A percentile compares a stretch with the other conserved stretches of the same genome.
Evolutionary conservation across 1,140 invertebrate genomes (phyloP).

Genomic region (Achroia grisella): DNA sequence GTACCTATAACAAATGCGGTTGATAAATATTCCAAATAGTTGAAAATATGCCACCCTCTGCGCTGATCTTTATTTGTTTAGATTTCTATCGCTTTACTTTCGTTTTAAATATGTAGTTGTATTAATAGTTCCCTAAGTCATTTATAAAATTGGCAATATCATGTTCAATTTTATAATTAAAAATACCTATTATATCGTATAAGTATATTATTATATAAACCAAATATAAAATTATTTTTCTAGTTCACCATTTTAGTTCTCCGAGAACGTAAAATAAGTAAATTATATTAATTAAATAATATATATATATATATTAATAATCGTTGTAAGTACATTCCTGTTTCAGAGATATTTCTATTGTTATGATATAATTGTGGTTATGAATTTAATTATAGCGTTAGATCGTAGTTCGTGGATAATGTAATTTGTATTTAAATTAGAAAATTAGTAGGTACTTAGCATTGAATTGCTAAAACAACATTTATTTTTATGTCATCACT

Average conservation of each 20-base stretch:
- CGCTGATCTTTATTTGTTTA: too few species aligned
- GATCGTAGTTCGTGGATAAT: background rate
- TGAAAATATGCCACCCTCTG: too few species aligned
- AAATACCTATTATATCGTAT: slow-evolving; percentile 7
- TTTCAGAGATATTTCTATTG: slow-evolving; percentile 16
- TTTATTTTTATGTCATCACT: too few species aligned
- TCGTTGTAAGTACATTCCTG: slow-evolving; percentile 21
- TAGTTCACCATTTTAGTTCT: slow-evolving; percentile 11
- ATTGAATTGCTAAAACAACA: too few species aligned
- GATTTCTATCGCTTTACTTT: too few species aligned
- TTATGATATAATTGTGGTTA: slow-evolving; percentile 2
- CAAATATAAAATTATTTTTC: slow-evolving; percentile 26
- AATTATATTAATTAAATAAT: slow-evolving; percentile 8
- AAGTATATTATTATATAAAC: slow-evolving; percentile 15
- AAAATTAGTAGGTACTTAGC: too few species aligned
- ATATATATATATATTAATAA: background rate
- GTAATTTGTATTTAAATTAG: slow-evolving; percentile 1
- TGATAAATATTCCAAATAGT: too few species aligned
- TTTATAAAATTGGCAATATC: too few species aligned
- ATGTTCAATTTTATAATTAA: too few species aligned
- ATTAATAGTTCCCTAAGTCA: too few species aligned
- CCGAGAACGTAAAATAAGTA: slow-evolving; percentile 14
- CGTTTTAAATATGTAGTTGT: too few species aligned
- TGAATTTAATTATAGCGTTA: background rate
- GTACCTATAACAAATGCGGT: too few species aligned